phyloP scores from a whole-genome alignment of 1,140 invertebrate genomes.

The Danaus plexippus region DNA sequence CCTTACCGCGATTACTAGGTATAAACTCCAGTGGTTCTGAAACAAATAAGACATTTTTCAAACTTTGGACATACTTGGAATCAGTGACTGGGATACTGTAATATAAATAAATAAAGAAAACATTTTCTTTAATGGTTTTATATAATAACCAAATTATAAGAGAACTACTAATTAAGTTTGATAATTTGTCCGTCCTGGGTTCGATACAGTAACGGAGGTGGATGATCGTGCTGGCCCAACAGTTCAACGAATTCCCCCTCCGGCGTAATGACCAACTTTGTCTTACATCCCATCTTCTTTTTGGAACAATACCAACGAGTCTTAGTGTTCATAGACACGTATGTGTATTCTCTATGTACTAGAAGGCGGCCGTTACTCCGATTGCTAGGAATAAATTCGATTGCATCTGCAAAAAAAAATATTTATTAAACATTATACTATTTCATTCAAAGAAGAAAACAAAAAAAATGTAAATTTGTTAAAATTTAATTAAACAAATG shows the following conservation, averaged over 20 bases:
- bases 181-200: conserved; percentile 3
- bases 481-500: too few relatives aligned
- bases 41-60: conserved; percentile 1
- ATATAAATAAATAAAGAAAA: too few relatives aligned
- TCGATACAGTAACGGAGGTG: conserved; percentile 4
- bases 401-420: conserved; percentile 7
- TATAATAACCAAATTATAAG: too few relatives aligned
- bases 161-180: too few relatives aligned
- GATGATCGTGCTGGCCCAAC: conserved; percentile 3
- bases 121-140: too few relatives aligned
- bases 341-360: conserved; percentile 16
- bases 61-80: too few relatives aligned
- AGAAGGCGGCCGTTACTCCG: conserved; percentile 14
- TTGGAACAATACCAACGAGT: conserved; percentile 13
- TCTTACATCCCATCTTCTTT: conserved; percentile 6
- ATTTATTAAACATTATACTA: too few relatives aligned
- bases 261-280: not conserved
- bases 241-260: conserved; percentile 2
- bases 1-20: conserved; percentile 23
- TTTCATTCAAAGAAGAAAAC: too few relatives aligned
- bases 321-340: conserved; percentile 13
- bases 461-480: too few relatives aligned
- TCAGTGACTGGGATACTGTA: too few relatives aligned
- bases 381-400: conserved; percentile 27
- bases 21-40: conserved; percentile 24